phyloP scores from a whole-genome alignment of 2,888 invertebrate genomes.

The Dynastes maya region DNA sequence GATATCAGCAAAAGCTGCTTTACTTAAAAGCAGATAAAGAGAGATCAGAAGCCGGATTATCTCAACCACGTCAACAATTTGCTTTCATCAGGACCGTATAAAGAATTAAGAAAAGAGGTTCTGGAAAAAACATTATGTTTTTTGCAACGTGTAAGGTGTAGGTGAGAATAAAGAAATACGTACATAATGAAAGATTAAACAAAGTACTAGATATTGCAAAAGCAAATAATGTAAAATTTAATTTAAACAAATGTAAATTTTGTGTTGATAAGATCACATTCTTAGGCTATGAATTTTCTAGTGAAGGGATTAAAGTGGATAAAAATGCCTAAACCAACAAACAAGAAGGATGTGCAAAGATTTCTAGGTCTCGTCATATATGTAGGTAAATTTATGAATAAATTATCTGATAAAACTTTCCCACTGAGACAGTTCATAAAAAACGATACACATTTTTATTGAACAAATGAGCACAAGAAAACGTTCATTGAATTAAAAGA shows the following conservation, averaged over 20 bases:
- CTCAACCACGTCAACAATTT: no score
- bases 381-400: slow-evolving; percentile 25
- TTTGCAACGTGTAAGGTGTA: no score
- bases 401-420: slow-evolving; percentile 26
- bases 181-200: background rate
- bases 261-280: no score
- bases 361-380: slow-evolving; percentile 37
- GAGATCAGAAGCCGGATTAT: no score
- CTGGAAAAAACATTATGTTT: no score
- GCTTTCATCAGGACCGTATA: no score
- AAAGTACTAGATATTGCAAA: background rate
- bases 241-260: background rate
- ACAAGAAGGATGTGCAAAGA: slow-evolving; percentile 39
- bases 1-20: no score
- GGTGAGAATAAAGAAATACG: no score
- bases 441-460: slow-evolving; percentile 9
- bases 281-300: slow-evolving; percentile 22
- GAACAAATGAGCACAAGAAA: background rate
- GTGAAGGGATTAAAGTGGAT: slow-evolving; percentile 6
- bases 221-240: background rate
- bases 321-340: slow-evolving; percentile 15
- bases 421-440: background rate
- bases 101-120: no score
- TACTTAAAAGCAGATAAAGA: no score
- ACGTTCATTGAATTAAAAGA: slow-evolving; percentile 29